Evolutionary conservation across 2,888 invertebrate species (phyloP).

Genomic region (Clitarchus hookeri): DNA sequence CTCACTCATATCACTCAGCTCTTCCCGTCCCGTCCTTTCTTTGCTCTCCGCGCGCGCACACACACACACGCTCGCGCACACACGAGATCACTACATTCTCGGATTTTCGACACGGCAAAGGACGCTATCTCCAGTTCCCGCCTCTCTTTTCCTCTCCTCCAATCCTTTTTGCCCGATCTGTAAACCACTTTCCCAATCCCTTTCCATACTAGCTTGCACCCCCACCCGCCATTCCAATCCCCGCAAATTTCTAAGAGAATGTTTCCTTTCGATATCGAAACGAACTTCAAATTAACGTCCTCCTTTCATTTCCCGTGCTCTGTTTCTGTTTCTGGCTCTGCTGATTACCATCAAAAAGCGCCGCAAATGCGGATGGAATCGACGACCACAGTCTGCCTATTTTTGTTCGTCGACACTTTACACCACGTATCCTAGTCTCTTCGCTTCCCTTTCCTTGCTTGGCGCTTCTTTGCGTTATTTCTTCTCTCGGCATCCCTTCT

Average conservation of each 20-base stretch:
- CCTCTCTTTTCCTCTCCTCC: slow-evolving; percentile 30
- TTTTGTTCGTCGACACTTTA: no score
- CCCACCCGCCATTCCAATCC: slow-evolving; percentile 24
- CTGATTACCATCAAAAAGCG: slow-evolving; percentile 36
- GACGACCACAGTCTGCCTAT: no score
- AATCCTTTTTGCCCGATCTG: slow-evolving; percentile 33
- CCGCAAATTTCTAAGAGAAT: slow-evolving; percentile 31
- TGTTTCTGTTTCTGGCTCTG: slow-evolving; percentile 32
- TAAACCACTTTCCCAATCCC: slow-evolving; percentile 34
- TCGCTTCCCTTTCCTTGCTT: no score
- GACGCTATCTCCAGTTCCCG: slow-evolving; percentile 36
- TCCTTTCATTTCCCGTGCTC: slow-evolving; percentile 28
- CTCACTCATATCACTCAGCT: slow-evolving; percentile 25
- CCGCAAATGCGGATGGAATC: neutral
- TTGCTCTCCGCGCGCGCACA: slow-evolving; percentile 40
- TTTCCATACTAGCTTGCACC: neutral
- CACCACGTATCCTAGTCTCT: no score
- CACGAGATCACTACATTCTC: slow-evolving; percentile 35
- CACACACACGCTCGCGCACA: slow-evolving; percentile 38
- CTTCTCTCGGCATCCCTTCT: no score
- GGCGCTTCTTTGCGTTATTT: no score
- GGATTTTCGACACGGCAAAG: neutral
- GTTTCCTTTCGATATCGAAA: slow-evolving; percentile 37
- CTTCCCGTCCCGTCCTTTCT: slow-evolving; percentile 27
- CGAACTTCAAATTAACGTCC: slow-evolving; percentile 37